phyloP scores from a whole-genome alignment of 2,113 vertebrate species.

The Macquaria ambigua region DNA sequence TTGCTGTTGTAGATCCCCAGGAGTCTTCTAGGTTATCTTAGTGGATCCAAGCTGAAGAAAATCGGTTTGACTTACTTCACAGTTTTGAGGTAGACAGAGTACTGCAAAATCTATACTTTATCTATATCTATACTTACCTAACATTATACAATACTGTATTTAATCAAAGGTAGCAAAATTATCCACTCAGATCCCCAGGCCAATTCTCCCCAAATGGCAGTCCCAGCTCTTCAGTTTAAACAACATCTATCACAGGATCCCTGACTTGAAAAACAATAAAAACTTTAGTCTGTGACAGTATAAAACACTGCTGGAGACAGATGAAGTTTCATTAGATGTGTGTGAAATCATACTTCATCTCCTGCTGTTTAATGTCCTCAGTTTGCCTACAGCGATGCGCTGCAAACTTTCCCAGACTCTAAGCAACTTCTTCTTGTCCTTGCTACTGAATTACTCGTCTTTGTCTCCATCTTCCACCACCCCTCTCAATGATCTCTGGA shows the following conservation, averaged over 20 bases:
- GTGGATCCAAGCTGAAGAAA: slow-evolving; percentile 7
- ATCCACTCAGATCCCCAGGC: slow-evolving; percentile 4
- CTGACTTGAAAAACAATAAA: slow-evolving; percentile 37
- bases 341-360: slow-evolving; percentile 50
- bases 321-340: slow-evolving; percentile 48
- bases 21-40: not conserved
- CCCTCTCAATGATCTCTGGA: slow-evolving; percentile 32
- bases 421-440: slow-evolving; percentile 45
- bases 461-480: slow-evolving; percentile 41
- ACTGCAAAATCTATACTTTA: not conserved
- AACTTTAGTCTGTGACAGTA: not conserved
- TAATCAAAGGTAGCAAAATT: slow-evolving; percentile 17
- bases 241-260: slow-evolving; percentile 17
- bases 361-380: slow-evolving; percentile 42
- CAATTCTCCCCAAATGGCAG: not conserved
- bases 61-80: not conserved
- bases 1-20: not conserved
- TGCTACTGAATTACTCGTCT: slow-evolving; percentile 41
- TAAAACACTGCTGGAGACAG: slow-evolving; percentile 33
- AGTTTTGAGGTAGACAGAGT: not conserved
- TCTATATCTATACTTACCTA: not conserved
- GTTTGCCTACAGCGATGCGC: slow-evolving; percentile 45
- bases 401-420: slow-evolving; percentile 45
- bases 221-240: slow-evolving; percentile 8
- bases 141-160: not conserved